Conservation (phyloP, 2,888 invertebrate genomes). For the Petrolisthes cinctipes region DNA sequence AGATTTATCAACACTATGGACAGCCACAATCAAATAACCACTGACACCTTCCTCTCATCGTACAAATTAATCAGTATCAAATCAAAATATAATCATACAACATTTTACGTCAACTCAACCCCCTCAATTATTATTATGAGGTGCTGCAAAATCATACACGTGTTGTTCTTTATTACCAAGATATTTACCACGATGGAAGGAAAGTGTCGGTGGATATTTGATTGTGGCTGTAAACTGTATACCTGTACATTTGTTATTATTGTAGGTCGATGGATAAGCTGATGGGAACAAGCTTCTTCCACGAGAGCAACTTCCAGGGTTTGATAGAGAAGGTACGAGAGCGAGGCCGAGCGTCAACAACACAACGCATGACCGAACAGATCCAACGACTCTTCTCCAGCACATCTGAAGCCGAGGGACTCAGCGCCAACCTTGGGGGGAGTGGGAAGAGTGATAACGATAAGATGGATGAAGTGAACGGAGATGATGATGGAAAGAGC, state of each 20-base stretch:
- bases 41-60: too few species aligned
- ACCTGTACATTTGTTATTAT: neutral
- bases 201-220: neutral
- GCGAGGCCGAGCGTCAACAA: conserved; percentile 77
- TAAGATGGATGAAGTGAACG: too few species aligned
- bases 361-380: conserved; percentile 76
- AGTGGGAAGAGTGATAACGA: conserved; percentile 26
- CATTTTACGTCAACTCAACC: too few species aligned
- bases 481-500: neutral
- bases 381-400: conserved; percentile 61
- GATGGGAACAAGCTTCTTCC: conserved; percentile 88
- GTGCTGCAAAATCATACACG: too few species aligned
- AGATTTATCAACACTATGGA: too few species aligned
- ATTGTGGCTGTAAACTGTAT: neutral
- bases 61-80: too few species aligned
- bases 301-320: conserved; percentile 75
- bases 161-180: too few species aligned
- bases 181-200: neutral
- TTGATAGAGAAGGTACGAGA: conserved; percentile 82
- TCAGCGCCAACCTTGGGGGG: conserved; percentile 28
- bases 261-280: conserved; percentile 83
- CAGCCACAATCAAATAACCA: too few species aligned
- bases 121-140: too few species aligned
- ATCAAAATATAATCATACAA: too few species aligned
- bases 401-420: conserved; percentile 48